Percentiles rank a stretch among this genome's conserved stretches.
These are phyloP conservation scores for Hybos culiciformis DNA, from an alignment of 2,888 invertebrate genomes.

Conservation along the genomic window DNA sequence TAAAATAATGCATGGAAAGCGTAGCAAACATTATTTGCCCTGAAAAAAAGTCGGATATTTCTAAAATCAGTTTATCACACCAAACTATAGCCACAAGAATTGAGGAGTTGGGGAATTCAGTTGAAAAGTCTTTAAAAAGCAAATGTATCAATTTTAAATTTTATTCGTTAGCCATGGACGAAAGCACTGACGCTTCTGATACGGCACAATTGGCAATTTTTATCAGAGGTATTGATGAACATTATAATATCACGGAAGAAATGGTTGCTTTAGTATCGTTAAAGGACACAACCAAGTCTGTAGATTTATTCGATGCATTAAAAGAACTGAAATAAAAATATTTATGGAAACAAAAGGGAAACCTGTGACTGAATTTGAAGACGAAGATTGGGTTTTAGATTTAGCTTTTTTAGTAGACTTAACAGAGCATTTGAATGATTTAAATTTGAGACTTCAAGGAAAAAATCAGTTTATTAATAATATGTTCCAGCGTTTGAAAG, in stretches of 20 bases:
- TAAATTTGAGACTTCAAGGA: no score
- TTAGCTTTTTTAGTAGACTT: no score
- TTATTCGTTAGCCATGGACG: slow-evolving; percentile 2
- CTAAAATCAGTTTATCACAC: background rate
- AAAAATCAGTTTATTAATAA: no score
- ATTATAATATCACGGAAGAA: slow-evolving; percentile 13
- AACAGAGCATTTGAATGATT: no score
- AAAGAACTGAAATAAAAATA: background rate
- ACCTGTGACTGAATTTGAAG: no score
- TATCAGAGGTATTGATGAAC: slow-evolving; percentile 7
- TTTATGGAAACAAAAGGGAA: no score
- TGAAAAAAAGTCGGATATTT: background rate
- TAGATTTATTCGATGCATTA: background rate
- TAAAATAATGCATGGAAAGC: background rate
- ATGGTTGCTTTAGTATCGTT: slow-evolving; percentile 4
- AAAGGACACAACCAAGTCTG: slow-evolving; percentile 1
- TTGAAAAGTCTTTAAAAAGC: background rate
- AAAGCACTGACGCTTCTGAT: slow-evolving; percentile 1
- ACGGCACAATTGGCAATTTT: slow-evolving; percentile 1
- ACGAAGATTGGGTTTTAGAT: no score
- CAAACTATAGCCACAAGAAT: slow-evolving; percentile 1
- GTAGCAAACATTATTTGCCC: background rate
- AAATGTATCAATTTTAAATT: background rate
- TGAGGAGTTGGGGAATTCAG: background rate
- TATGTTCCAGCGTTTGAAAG: no score